Base-by-base conservation (phyloP, 2,113 vertebrate species). In the Cercocebus atys region DNA sequence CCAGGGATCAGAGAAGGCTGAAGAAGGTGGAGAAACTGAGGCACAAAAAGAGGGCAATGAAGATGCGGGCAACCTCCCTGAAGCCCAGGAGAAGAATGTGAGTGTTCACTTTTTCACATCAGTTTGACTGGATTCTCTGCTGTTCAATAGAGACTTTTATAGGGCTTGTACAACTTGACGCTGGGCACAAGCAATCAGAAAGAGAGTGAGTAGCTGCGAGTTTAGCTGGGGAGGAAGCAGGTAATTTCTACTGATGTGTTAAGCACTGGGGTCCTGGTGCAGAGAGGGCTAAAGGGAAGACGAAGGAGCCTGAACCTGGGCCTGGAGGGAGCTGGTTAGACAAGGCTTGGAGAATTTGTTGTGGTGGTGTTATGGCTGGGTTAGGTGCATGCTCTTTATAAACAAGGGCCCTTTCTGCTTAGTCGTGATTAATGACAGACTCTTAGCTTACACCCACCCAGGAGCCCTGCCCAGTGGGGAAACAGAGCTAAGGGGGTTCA, bases 1-100 rank as follows among this genome's bases (percentile, higher is more conserved):
- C n/a, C 95, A 99, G 99, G 98, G 98, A 38, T 82, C 83, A 85
- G 98, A 98, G 80, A 98, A 98, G 90, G 57, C 97, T 78, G 98
- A 97, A 89, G 94, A 75, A 57, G 64, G 14, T 0, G 96, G 70
- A 0, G 97, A 98, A 95, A 83, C 80, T 2, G 98, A 98, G 93
- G 64, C 61, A 6, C 96, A 90, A 5, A 23, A 95, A 3, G 98
- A 98, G 94, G 97, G 80, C 6, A 64, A n/a, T 0, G 97, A 90
- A 89, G 98, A 79, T 2, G 97, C 47, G 0, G 90, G 84, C 16
- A 40, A 94, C 35, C 12, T 94, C 35, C 17, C 93, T 0, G 97
- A 98, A 52, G 59, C 97, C 95, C 97, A 97, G 73, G 98, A 93
- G 94, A 97, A 99, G 90, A 89, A 97, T 43, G 99, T 98, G 95